Evolutionary conservation across 2,113 vertebrate genomes (phyloP).

Genomic region (Cervus canadensis): DNA sequence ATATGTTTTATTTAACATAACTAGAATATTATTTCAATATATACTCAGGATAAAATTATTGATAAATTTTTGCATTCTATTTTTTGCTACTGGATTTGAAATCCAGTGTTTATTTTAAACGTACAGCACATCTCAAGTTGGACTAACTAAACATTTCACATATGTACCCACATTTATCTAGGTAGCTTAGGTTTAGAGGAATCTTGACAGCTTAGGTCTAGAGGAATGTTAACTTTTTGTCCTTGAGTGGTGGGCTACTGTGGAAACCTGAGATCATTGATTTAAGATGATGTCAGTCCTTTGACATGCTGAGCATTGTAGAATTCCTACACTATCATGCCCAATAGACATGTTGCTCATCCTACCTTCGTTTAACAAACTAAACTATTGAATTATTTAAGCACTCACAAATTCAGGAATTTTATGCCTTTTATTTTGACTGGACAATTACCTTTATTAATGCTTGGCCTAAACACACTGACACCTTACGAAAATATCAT

Average conservation of each 20-base stretch:
- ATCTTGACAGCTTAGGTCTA: not conserved
- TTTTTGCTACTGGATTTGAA: not conserved
- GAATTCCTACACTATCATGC: not conserved
- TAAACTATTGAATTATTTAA: constrained; percentile 21
- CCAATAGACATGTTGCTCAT: not conserved
- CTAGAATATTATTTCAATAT: not conserved
- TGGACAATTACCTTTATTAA: not conserved
- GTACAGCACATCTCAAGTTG: not conserved
- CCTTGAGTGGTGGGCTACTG: not conserved
- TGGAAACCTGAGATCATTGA: constrained; percentile 13
- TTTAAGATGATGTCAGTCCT: not conserved
- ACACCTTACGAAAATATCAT: not conserved
- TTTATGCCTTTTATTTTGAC: constrained; percentile 7
- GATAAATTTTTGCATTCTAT: not conserved
- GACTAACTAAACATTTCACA: not conserved
- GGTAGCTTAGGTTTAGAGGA: not conserved
- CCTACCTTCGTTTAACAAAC: not conserved
- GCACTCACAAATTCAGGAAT: not conserved
- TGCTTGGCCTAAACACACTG: not conserved
- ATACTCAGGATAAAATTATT: not conserved
- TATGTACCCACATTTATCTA: not conserved
- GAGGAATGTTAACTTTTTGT: not conserved
- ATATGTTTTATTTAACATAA: constrained; percentile 35
- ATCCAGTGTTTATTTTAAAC: constrained; percentile 1
- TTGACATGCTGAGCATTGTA: not conserved